phyloP scores from a whole-genome alignment of 1,140 invertebrate species.

The Eriosoma lanigerum region DNA sequence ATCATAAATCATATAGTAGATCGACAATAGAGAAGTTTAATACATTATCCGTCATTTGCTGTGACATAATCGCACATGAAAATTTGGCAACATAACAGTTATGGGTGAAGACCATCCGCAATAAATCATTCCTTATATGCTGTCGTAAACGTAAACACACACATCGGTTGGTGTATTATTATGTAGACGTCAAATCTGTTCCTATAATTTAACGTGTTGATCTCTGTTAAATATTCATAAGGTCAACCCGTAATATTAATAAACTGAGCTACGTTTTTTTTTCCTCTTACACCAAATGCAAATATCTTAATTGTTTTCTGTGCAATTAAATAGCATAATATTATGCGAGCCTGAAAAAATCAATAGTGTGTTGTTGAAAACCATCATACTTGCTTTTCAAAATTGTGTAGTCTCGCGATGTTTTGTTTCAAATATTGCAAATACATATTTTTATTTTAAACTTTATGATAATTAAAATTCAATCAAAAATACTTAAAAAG shows the following conservation, averaged over 20 bases:
- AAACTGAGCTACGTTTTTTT: not conserved
- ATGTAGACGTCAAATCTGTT: constrained; percentile 33
- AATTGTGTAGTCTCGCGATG: no score
- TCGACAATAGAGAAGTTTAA: constrained; percentile 35
- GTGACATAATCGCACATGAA: constrained; percentile 5
- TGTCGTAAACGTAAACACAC: not conserved
- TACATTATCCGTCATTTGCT: constrained; percentile 29
- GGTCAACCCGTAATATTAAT: not conserved
- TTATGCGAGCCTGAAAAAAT: no score
- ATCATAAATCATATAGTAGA: not conserved
- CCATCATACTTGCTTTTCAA: no score
- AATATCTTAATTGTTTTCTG: no score
- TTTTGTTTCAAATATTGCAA: no score
- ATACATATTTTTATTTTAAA: no score
- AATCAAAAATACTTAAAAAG: no score
- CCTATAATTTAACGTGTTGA: constrained; percentile 28
- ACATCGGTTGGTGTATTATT: not conserved
- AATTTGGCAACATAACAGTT: constrained; percentile 14
- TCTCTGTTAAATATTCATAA: constrained; percentile 12
- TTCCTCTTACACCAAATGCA: not conserved
- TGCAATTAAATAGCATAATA: no score
- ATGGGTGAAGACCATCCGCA: not conserved
- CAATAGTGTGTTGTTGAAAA: no score
- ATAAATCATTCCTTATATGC: constrained; percentile 28
- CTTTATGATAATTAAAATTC: no score